A percentile compares a stretch with the other conserved stretches of the same genome.
These are phyloP conservation scores for Ambastaia sidthimunki DNA, from an alignment of 2,797 vertebrate genomes.

Conservation along the genomic window DNA sequence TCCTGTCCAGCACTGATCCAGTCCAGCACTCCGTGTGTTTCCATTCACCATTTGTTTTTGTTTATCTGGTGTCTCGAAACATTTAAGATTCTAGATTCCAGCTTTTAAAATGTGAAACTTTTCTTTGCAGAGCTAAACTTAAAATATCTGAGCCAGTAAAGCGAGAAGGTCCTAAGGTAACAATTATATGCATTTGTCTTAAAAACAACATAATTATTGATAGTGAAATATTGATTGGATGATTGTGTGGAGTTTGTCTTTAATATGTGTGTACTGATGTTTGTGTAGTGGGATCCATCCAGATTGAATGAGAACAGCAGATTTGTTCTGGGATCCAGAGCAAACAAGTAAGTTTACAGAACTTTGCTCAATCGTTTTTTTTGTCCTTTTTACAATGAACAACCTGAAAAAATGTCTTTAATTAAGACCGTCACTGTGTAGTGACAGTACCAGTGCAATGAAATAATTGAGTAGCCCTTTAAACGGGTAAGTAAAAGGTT, in stretches of 20 bases:
- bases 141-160: constrained; percentile 87
- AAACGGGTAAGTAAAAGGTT: no score
- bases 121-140: constrained; percentile 80
- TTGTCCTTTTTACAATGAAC: no score
- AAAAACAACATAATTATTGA: neutral
- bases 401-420: no score
- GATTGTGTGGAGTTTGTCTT: neutral
- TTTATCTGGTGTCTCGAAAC: neutral
- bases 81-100: neutral
- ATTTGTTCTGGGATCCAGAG: constrained; percentile 95
- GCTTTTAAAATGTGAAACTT: constrained; percentile 6
- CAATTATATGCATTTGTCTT: neutral
- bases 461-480: no score
- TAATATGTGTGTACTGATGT: constrained; percentile 29
- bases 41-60: neutral
- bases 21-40: constrained; percentile 84
- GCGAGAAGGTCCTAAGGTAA: constrained; percentile 95
- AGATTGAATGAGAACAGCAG: constrained; percentile 89
- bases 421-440: no score
- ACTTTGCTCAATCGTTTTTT: no score
- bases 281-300: constrained; percentile 90
- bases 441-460: no score
- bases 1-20: no score
- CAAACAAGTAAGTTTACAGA: constrained; percentile 89
- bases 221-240: neutral